Conservation (phyloP, 30 jellyfish, hydroid and myxozoan genomes). For the Aurelia sp. region DNA sequence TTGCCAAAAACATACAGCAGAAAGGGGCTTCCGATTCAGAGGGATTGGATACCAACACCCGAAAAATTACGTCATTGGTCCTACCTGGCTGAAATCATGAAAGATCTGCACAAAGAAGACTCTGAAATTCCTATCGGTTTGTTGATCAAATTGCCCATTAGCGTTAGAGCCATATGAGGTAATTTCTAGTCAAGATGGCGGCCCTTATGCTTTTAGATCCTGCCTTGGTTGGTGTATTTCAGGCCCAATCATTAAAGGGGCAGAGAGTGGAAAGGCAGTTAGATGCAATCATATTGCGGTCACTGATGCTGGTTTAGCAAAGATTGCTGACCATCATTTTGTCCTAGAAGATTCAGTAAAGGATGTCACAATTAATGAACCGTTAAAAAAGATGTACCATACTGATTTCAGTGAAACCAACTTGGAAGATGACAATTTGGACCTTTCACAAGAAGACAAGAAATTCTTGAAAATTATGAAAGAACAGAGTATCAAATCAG, state of each 20-base stretch:
- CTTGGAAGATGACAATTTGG: neutral
- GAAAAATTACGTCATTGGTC: no score
- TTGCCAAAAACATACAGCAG: no score
- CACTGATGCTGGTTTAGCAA: neutral
- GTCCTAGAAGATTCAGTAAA: conserved; percentile 6
- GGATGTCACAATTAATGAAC: conserved; percentile 4
- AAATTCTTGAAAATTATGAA: conserved; percentile 12
- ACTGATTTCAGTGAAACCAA: conserved; percentile 12
- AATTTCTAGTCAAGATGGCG: conserved; percentile 18
- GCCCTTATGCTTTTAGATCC: conserved; percentile 35
- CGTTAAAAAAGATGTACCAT: conserved; percentile 11
- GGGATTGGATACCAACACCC: no score
- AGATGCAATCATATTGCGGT: conserved; percentile 16
- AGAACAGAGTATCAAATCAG: conserved; percentile 3
- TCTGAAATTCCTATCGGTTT: conserved; percentile 15
- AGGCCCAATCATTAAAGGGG: conserved; percentile 21
- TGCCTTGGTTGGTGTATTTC: conserved; percentile 30
- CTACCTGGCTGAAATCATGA: no score
- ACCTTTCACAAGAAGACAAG: conserved; percentile 12
- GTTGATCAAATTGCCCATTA: conserved; percentile 27
- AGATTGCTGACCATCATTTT: conserved; percentile 10
- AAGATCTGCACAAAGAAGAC: no score
- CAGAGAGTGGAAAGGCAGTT: conserved; percentile 2
- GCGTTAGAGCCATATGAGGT: conserved; percentile 29
- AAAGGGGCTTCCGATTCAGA: no score